These are phyloP conservation scores for Sinocyclocheilus anshuiensis DNA, from an alignment of 2,113 vertebrate species.

Conservation along the genomic window DNA sequence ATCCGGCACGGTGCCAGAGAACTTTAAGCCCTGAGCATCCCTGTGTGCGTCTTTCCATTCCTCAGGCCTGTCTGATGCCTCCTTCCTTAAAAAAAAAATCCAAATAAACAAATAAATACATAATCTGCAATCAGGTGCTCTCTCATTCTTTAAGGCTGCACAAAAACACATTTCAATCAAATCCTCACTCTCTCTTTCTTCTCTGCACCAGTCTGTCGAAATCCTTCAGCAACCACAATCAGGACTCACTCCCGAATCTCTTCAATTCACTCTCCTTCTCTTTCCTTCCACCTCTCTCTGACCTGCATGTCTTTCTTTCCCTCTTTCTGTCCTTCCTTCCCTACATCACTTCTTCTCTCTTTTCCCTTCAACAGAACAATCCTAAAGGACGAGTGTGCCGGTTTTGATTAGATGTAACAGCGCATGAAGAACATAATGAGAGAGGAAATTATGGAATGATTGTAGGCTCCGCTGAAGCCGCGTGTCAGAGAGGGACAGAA, in stretches of 20 bases:
- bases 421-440: conserved; percentile 50
- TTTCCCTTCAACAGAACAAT: conserved; percentile 21
- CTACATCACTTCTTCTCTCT: neutral
- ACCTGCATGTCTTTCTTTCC: neutral
- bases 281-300: neutral
- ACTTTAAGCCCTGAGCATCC: neutral
- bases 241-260: neutral
- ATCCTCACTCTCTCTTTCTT: conserved; percentile 1
- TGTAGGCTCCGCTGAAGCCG: conserved; percentile 52
- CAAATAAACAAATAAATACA: conserved; percentile 1
- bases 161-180: conserved; percentile 4
- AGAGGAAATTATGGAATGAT: conserved; percentile 57
- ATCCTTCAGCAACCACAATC: conserved; percentile 17
- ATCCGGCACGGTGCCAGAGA: too few relatives aligned
- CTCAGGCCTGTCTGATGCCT: neutral
- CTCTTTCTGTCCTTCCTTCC: neutral
- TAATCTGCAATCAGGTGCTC: conserved; percentile 10
- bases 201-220: neutral
- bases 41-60: neutral
- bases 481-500: conserved; percentile 28
- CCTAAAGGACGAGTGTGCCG: conserved; percentile 52
- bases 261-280: neutral
- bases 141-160: neutral
- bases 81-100: neutral
- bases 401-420: conserved; percentile 54